phyloP scores from a whole-genome alignment of 2,888 invertebrate species.

The Shargacucullia verbasci region DNA sequence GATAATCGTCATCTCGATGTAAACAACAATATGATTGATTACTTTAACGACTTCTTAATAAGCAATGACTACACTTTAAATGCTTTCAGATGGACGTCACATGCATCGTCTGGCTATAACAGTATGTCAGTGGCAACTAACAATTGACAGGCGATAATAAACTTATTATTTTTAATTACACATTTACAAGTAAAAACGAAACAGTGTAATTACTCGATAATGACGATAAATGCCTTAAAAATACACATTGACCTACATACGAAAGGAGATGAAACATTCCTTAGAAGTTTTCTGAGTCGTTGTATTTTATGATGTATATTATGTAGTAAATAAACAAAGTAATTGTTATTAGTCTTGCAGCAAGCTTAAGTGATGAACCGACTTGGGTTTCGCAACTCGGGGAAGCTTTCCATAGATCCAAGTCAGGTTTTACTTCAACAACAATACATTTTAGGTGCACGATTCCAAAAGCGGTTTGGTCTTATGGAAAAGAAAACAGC shows the following conservation, averaged over 20 bases:
- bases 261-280: not conserved
- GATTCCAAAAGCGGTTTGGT: too few relatives aligned
- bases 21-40: conserved; percentile 3
- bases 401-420: too few relatives aligned
- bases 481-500: too few relatives aligned
- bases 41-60: conserved; percentile 5
- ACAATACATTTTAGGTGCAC: too few relatives aligned
- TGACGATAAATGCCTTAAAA: conserved; percentile 25
- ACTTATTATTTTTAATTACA: conserved; percentile 43
- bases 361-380: too few relatives aligned
- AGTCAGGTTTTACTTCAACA: too few relatives aligned
- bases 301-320: conserved; percentile 32
- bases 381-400: too few relatives aligned
- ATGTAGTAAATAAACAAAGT: conserved; percentile 23
- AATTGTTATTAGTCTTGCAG: too few relatives aligned
- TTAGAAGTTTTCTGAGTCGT: conserved; percentile 12
- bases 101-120: not conserved
- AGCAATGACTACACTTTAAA: not conserved
- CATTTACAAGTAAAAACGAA: conserved; percentile 17
- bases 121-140: conserved; percentile 13
- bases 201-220: conserved; percentile 38
- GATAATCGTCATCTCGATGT: conserved; percentile 1
- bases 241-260: conserved; percentile 21
- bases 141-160: conserved; percentile 36
- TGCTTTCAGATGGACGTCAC: not conserved